Evolutionary conservation across 2,797 vertebrate genomes (phyloP), one percentile per base, ranked within the genome.

Genomic region (Cacajao melanocephalus): DNA sequence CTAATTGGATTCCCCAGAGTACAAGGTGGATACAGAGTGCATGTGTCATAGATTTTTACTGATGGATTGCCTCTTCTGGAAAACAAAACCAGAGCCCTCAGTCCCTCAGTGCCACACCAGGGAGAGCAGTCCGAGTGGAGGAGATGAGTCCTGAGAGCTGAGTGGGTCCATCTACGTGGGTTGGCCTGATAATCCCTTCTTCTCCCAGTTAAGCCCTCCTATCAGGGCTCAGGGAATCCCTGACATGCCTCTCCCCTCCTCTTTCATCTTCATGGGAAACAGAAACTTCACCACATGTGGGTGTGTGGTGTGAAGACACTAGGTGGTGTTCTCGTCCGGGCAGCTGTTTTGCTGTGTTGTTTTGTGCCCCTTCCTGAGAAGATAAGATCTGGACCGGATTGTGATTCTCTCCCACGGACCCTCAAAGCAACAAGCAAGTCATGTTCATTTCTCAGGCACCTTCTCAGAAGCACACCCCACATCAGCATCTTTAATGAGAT

Each of bases 181-280:
- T 13, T 19, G 19, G 24, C 52, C 50, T 17, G 30, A 41, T 5
- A 4, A 33, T 14, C 61, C n/a, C 50, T 44, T 58, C 58, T 67
- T 78, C 14, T 0, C 58, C 41, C 33, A 1, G 15, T 15, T 33
- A 12, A 41, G 12, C 70, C 70, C 64, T 50, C 58, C 39, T 9
- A 2, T 5, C 39, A 11, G 55, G 50, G 72, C 75, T 67, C 90
- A 97, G 94, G 92, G 90, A 93, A 96, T 95, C 92, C 96, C 92
- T 96, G 48, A 5, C 0, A 0, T 2, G 7, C 72, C 30, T 92
- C 33, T 73, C n/a, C 88, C 48, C 41, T 24, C 24, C 41, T 52
- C 87, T 96, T 95, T 96, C 50, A 93, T 94, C 89, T 96, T 86
- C 82, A 33, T 95, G 94, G 90, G 93, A 98, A 98, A 97, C 0